Evolutionary conservation across 1,140 invertebrate genomes (phyloP), one percentile per base, ranked within the genome.

Genomic region (Drosophila kikkawai): DNA sequence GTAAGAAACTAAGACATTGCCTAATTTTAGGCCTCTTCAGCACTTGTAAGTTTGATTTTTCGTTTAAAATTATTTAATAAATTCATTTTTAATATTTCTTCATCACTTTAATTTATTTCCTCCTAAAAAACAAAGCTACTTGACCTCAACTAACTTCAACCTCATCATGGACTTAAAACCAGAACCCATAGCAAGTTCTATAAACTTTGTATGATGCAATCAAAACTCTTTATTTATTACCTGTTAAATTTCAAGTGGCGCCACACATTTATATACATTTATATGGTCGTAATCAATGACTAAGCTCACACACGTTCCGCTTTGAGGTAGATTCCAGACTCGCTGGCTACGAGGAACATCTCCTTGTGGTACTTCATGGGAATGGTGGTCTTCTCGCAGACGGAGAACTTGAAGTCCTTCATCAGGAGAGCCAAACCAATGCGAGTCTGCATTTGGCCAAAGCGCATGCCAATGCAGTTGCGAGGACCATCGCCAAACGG

Each of bases 401-500:
- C 80, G 0, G 79, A 77, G 34, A 93, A 92, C 42, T 86, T 91
- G 5, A 87, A 93, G 19, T 91, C 75, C 41, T 75, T 75, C 11
- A 94, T 58, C 12, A 94, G 66, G 7, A 91, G 74, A 4, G 93
- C 90, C 17, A 95, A 39, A 41, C 94, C 94, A 47, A 95, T 83
- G 86, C 95, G 95, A 1, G 94, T 93, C 82, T 96, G 94, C 88
- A 96, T 93, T 59, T 94, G 91, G 6, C 95, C 95, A 78, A 96
- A 95, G 42, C 95, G 92, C 92, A 95, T 93, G 17, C 95, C 96
- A 60, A 91, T 80, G 59, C 93, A 93, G 65, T 91, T 93, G 1
- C 92, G 75, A 5, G 92, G 92, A 13, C 92, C 92, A 17, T 93
- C 92, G 5, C 96, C 96, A 73, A 96, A 96, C 0, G 95, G 95